Percentiles rank a stretch among this genome's conserved stretches.
These are phyloP conservation scores for Melieria picta DNA, from an alignment of 2,888 invertebrate species.

Conservation along the genomic window DNA sequence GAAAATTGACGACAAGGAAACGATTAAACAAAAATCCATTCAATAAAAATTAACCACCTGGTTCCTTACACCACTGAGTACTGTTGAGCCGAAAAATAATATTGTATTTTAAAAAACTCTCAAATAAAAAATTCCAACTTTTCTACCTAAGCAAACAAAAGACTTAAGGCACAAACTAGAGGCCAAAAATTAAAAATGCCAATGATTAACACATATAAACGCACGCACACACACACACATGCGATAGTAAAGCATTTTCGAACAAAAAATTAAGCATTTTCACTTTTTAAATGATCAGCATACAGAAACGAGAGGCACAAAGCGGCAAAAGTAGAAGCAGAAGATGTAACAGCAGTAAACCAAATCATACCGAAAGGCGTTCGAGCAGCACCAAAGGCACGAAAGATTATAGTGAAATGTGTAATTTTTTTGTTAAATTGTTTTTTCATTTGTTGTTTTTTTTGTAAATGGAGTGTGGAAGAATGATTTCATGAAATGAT, in stretches of 20 bases:
- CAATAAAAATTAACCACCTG: too few species aligned
- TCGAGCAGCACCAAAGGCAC: conserved; percentile 11
- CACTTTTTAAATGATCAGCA: conserved; percentile 33
- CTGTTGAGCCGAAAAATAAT: too few species aligned
- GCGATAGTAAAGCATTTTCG: not conserved
- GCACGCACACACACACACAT: conserved; percentile 29
- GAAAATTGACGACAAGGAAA: too few species aligned
- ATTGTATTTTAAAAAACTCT: too few species aligned
- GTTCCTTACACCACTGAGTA: too few species aligned
- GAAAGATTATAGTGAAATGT: not conserved
- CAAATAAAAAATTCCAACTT: too few species aligned
- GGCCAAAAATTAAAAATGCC: conserved; percentile 36
- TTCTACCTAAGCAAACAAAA: conserved; percentile 35
- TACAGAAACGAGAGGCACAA: not conserved
- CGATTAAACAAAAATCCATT: too few species aligned
- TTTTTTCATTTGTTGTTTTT: too few species aligned
- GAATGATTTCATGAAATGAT: conserved; percentile 16
- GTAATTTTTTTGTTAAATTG: too few species aligned
- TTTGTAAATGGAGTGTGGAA: not conserved
- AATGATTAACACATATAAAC: conserved; percentile 41
- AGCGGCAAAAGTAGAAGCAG: conserved; percentile 7
- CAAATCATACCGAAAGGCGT: not conserved
- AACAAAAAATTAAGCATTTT: conserved; percentile 36
- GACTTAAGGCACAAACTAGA: conserved; percentile 43
- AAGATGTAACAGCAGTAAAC: conserved; percentile 1